Evolutionary conservation across 2,888 invertebrate genomes (phyloP).

Genomic region (Abrostola triplasia): DNA sequence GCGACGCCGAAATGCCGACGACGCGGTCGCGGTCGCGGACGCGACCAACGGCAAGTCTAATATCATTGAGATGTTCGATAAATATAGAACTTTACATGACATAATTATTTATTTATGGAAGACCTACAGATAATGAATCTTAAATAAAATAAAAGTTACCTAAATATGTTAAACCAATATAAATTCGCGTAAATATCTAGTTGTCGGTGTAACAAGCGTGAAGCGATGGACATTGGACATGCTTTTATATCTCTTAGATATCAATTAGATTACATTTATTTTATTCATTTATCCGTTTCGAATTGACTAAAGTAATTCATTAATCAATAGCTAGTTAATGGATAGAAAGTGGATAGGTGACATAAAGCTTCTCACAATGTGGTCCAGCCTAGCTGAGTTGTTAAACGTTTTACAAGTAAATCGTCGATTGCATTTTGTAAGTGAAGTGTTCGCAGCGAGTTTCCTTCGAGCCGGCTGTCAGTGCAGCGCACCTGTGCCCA

Average conservation of each 20-base stretch:
- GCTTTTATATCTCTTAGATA: not conserved
- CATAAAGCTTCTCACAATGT: slow-evolving; percentile 49
- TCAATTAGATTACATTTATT: slow-evolving; percentile 8
- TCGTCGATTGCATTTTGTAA: slow-evolving; percentile 42
- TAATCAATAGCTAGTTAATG: slow-evolving; percentile 19
- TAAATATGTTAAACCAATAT: too few species aligned
- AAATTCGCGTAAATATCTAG: too few species aligned
- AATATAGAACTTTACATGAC: slow-evolving; percentile 6
- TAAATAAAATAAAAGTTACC: too few species aligned
- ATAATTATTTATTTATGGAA: too few species aligned
- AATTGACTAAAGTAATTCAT: slow-evolving; percentile 17
- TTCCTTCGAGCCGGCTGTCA: slow-evolving; percentile 52
- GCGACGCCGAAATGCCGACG: slow-evolving; percentile 58
- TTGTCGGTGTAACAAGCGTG: too few species aligned
- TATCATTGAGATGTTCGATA: slow-evolving; percentile 23
- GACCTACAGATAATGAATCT: too few species aligned
- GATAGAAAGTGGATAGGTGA: slow-evolving; percentile 40
- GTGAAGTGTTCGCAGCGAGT: slow-evolving; percentile 47
- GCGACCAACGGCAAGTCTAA: slow-evolving; percentile 35
- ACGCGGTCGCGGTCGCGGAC: slow-evolving; percentile 27
- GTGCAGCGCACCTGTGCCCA: slow-evolving; percentile 80
- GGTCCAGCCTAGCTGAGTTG: slow-evolving; percentile 26
- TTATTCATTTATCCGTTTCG: slow-evolving; percentile 3
- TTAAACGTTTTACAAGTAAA: slow-evolving; percentile 49
- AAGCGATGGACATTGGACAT: not conserved